Base-by-base conservation (phyloP, 1,140 invertebrate species). In the Littorina saxatilis region DNA sequence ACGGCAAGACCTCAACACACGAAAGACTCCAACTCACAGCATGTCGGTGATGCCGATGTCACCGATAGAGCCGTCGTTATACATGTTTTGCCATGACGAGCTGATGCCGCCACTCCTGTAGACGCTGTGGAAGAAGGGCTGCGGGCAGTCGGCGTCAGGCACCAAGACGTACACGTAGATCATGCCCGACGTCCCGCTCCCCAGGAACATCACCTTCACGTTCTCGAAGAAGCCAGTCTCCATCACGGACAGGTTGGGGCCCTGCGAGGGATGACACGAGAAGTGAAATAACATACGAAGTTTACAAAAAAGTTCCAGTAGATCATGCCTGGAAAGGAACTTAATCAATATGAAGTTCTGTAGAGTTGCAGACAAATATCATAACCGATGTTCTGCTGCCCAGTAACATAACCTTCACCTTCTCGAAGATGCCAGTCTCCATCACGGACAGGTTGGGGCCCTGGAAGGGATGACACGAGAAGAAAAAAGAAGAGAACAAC, bases 131-230 rank as follows among this genome's bases (percentile, higher is more conserved):
- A 80, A 80, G 43, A 43, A 70, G 29, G 79, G 79, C 68, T 80
- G 79, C 5, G 79, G 79, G 50, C 79, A 80, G 20, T 39, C 29
- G 20, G 63, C 66, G 39, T 72, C 79, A 0, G 79, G 29, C 7
- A 63, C n/a, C 63, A 80, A 47, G 11, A 80, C 79, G 47, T 80
- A 80, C 39, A 80, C 68, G 43, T 80, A 80, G 43, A 80, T 72
- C 39, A 80, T 80, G 20, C 79, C 79, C 20, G 79, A 68, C n/a
- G 39, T 27, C 27, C 63, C 79, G 15, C 63, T 27, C 0, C 63
- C 79, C 39, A 80, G 11, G 68, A 80, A 80, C 63, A 80, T 20
- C 23, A 80, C 63, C 13, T 35, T 70, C 40, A 72, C 47, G 37
- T 43, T 40, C 7, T 80, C n/a, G 61, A 47, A 80, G 5, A 68